These are phyloP conservation scores for Sebastolobus alascanus DNA, from an alignment of 2,797 vertebrate species.

Conservation along the genomic window DNA sequence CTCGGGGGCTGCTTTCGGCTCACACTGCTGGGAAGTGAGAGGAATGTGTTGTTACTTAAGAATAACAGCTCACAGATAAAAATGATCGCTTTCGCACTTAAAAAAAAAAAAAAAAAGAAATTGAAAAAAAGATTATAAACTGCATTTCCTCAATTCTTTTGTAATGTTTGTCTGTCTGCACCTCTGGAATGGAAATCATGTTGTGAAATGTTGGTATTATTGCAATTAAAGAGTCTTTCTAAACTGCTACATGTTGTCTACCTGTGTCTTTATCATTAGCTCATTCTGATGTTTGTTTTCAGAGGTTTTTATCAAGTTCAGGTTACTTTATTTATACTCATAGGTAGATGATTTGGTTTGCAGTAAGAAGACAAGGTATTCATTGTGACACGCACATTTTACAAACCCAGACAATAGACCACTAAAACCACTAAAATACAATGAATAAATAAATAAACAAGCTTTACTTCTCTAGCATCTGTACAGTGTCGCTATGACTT, in stretches of 20 bases:
- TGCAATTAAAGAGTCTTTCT: conserved; percentile 87
- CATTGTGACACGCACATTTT: too few species aligned
- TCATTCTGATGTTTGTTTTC: neutral
- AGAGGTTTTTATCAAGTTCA: neutral
- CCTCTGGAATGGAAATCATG: conserved; percentile 78
- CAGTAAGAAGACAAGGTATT: too few species aligned
- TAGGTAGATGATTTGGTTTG: too few species aligned
- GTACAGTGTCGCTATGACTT: too few species aligned
- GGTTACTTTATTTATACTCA: too few species aligned
- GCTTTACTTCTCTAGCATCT: too few species aligned
- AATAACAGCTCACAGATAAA: conserved; percentile 58
- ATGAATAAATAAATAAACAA: too few species aligned
- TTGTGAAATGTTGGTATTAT: conserved; percentile 83
- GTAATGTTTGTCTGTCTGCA: conserved; percentile 74
- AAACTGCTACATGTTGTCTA: conserved; percentile 64
- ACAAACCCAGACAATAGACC: too few species aligned
- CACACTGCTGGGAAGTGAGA: conserved; percentile 89
- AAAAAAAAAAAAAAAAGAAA: conserved; percentile 46
- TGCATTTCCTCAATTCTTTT: conserved; percentile 65
- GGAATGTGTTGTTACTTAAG: conserved; percentile 70
- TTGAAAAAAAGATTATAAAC: conserved; percentile 44
- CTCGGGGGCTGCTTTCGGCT: conserved; percentile 79
- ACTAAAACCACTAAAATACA: too few species aligned
- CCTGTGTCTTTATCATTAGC: neutral
- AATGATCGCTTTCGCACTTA: conserved; percentile 65